A percentile compares a stretch with the other conserved stretches of the same genome.
Conservation (phyloP, 2,113 vertebrate genomes). For the Ctenodactylus gundi region DNA sequence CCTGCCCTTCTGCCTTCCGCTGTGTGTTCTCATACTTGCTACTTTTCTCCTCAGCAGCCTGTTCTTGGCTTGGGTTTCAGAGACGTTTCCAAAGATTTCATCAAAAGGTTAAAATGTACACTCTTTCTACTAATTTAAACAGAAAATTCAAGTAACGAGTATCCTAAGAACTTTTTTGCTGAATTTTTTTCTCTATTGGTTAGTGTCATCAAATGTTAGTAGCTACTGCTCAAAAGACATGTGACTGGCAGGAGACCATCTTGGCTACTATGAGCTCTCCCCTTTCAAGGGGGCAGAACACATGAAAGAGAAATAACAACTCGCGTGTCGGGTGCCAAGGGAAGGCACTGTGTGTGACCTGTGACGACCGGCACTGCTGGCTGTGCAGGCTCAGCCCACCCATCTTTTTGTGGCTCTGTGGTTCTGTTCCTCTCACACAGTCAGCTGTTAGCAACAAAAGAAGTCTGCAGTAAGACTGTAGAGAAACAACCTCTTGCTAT, state of each 20-base stretch:
- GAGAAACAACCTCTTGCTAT: not conserved
- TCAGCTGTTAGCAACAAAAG: not conserved
- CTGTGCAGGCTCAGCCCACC: accelerated
- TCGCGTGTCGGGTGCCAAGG: not conserved
- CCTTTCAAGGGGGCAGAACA: not conserved
- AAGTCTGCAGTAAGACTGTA: not conserved
- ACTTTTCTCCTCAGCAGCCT: not conserved
- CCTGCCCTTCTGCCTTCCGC: conserved; percentile 70
- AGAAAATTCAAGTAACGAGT: not conserved
- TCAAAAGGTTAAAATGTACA: not conserved
- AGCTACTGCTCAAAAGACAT: not conserved
- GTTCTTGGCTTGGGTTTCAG: not conserved
- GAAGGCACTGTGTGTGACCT: accelerated
- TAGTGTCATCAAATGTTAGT: not conserved
- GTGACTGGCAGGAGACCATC: not conserved
- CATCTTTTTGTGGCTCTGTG: accelerated
- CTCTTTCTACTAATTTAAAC: not conserved
- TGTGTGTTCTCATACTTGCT: conserved; percentile 47
- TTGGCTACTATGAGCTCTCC: not conserved
- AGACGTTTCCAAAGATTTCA: not conserved
- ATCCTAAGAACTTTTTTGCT: not conserved
- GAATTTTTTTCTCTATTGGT: not conserved
- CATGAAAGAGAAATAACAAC: not conserved
- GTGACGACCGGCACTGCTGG: not conserved
- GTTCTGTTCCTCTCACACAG: too few species aligned